Base-by-base conservation (phyloP, 35 echinoderm and acorn worm genomes). In the Heliocidaris erythrogramma region DNA sequence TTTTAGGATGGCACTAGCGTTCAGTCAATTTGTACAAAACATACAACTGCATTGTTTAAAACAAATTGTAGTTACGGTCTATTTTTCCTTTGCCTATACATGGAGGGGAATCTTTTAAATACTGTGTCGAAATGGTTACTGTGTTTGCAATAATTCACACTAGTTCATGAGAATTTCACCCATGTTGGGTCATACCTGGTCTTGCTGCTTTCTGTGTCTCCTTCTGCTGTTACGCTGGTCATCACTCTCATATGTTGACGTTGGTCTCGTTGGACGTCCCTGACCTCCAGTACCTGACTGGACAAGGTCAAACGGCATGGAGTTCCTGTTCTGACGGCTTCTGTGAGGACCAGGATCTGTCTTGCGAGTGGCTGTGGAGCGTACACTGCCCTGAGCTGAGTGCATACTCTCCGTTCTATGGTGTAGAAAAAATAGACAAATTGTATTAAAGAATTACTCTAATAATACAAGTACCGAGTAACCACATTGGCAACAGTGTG, bases 301-400 rank as follows among this genome's bases (percentile, higher is more conserved):
- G 49, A 92, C 50, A 30, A 92, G 91, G 48, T 92, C 91, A 30
- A 92, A 48, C 29, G 91, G 48, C 91, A 92, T 92, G 31, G 91
- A 6, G 50, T 92, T 5, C 30, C 91, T 49, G 49, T 92, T 30
- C 31, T 32, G 50, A 12, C 49, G n/a, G 50, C 50, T 59, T 30
- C 91, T 30, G 18, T 92, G 91, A 17, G 47, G 49, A n/a, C 91
- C 91, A 4, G 49, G 48, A 30, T 59, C 91, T 18, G 91, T 92
- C 50, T 59, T 49, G 47, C 91, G 47, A 16, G 47, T 92, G 47
- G 50, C 91, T 18, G 91, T 59, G 30, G 91, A 92, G 31, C 49
- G 47, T 5, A 92, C 91, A 30, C 91, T 92, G 27, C 91, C 91
- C 29, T 92, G 31, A 30, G 47, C 91, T n/a, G 91, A 92, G 5